Conservation (phyloP, 1,140 invertebrate genomes). For the Neocloeon triangulifer region DNA sequence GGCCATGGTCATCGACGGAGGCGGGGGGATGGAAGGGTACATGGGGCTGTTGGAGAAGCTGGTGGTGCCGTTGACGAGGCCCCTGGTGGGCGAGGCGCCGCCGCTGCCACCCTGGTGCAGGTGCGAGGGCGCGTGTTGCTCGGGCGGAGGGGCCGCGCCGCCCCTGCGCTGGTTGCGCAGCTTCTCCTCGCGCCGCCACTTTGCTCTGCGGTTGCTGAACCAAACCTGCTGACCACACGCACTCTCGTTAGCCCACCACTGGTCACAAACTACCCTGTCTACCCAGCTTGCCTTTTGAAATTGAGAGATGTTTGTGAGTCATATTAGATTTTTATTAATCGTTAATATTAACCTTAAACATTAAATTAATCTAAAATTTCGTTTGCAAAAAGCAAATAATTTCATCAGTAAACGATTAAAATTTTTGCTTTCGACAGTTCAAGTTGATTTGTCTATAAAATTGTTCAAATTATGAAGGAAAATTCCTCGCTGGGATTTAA, state of each 20-base stretch:
- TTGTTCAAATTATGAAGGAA: too few relatives aligned
- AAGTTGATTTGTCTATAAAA: too few relatives aligned
- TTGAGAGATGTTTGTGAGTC: too few relatives aligned
- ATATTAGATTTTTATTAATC: too few relatives aligned
- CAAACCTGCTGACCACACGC: constrained; percentile 47
- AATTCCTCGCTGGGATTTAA: too few relatives aligned
- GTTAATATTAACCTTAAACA: too few relatives aligned
- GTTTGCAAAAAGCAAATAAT: too few relatives aligned
- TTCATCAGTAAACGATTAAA: too few relatives aligned
- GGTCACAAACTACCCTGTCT: too few relatives aligned
- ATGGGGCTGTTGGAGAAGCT: not conserved
- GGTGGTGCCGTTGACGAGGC: constrained; percentile 13
- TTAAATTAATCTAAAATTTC: too few relatives aligned
- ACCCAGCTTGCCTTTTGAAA: not conserved
- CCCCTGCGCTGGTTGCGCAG: constrained; percentile 62
- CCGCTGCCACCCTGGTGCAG: constrained; percentile 18
- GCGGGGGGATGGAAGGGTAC: not conserved
- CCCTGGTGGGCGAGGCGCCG: constrained; percentile 15
- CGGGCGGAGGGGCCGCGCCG: constrained; percentile 20
- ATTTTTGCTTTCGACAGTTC: too few relatives aligned
- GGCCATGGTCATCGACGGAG: constrained; percentile 23
- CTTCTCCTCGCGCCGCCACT: constrained; percentile 96
- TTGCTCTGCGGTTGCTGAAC: constrained; percentile 95
- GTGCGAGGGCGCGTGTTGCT: constrained; percentile 29
- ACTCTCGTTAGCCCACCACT: not conserved